Evolutionary conservation across 2,113 vertebrate species (phyloP).

Genomic region (Thomomys bottae): DNA sequence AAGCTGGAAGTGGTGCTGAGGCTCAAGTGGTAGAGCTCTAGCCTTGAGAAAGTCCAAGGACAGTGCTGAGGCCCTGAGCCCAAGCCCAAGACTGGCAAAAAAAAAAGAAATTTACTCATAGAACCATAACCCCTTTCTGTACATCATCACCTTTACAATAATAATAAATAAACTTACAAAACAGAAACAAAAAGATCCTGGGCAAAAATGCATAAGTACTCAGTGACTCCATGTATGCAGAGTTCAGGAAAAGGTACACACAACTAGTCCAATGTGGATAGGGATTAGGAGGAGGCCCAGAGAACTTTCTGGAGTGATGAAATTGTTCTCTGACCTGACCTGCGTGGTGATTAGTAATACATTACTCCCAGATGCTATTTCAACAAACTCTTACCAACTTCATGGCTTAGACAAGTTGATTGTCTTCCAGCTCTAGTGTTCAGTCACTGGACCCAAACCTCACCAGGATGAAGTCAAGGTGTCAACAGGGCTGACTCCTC

Average conservation of each 20-base stretch:
- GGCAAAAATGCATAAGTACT: fast-evolving
- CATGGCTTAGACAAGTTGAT: not conserved
- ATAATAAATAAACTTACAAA: no score
- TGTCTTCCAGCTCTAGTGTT: not conserved
- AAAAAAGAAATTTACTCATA: no score
- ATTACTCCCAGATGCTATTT: not conserved
- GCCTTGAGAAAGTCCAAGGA: no score
- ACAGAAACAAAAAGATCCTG: not conserved
- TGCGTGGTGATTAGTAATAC: not conserved
- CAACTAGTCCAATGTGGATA: no score
- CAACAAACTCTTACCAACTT: not conserved
- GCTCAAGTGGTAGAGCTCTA: no score
- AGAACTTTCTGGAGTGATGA: not conserved
- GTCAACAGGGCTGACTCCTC: not conserved
- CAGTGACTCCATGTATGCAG: not conserved
- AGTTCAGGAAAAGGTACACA: not conserved
- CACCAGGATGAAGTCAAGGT: not conserved
- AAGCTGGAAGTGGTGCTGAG: no score
- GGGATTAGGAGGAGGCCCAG: not conserved
- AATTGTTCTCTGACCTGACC: not conserved
- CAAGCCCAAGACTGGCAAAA: no score
- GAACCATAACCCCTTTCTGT: no score
- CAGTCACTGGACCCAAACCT: not conserved
- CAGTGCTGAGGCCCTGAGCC: no score
- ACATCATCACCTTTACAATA: no score